Evolutionary conservation across 2,113 vertebrate genomes (phyloP).

Genomic region (Pterocles orientalis): DNA sequence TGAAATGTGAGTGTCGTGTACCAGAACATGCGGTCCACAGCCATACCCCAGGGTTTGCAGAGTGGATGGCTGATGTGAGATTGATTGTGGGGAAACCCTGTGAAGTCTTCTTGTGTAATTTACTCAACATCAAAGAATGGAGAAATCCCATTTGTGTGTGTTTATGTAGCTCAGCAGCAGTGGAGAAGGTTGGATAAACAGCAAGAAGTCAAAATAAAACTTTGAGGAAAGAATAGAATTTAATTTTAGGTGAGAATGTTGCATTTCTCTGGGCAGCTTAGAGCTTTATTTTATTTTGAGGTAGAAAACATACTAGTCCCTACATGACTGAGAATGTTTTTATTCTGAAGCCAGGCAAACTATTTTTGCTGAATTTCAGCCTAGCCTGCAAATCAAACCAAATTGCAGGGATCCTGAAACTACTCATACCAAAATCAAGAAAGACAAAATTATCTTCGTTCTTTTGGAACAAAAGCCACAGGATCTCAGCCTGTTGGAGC

Average conservation of each 20-base stretch:
- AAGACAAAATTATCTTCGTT: neutral
- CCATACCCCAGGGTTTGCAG: neutral
- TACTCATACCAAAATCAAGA: neutral
- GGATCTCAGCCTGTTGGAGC: neutral
- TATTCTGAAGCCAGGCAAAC: neutral
- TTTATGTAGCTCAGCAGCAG: neutral
- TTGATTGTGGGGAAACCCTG: neutral
- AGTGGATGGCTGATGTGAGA: neutral
- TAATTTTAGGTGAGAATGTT: neutral
- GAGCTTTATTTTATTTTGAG: neutral
- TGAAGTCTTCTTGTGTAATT: neutral
- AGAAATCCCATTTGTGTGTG: neutral
- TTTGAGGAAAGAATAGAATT: neutral
- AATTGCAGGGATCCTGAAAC: conserved; percentile 4
- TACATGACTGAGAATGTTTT: neutral
- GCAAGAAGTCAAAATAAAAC: neutral
- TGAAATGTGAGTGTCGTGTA: fast-evolving
- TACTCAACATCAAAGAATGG: neutral
- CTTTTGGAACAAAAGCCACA: neutral
- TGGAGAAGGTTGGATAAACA: neutral
- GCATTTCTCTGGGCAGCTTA: neutral
- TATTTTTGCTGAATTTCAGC: neutral
- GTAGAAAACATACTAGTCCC: neutral
- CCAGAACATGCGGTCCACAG: neutral
- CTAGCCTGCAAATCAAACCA: conserved; percentile 12